These are phyloP conservation scores for Eristalis tenax DNA, from an alignment of 2,888 invertebrate genomes.

Conservation along the genomic window DNA sequence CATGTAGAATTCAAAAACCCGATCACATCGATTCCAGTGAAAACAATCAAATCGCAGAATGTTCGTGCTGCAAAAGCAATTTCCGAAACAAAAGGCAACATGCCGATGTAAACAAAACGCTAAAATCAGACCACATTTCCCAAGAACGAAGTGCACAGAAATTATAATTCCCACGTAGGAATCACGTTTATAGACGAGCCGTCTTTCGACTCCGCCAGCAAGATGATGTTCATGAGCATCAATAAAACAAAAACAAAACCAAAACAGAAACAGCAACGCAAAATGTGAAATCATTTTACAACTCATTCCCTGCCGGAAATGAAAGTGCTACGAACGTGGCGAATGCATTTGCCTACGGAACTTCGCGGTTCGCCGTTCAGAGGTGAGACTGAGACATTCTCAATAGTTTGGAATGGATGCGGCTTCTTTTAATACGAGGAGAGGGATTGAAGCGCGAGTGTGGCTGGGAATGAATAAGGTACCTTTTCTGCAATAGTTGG, in stretches of 20 bases:
- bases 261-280: not conserved
- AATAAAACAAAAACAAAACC: not conserved
- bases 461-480: too few relatives aligned
- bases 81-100: not conserved
- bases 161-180: not conserved
- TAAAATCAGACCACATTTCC: not conserved
- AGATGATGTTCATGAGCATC: not conserved
- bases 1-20: not conserved
- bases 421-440: too few relatives aligned
- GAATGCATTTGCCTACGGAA: not conserved
- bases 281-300: not conserved
- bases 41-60: not conserved
- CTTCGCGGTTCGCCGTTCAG: too few relatives aligned
- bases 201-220: not conserved
- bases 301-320: not conserved
- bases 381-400: too few relatives aligned
- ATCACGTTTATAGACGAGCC: not conserved
- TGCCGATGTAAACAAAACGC: not conserved
- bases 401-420: too few relatives aligned
- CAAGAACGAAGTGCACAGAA: not conserved
- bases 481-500: too few relatives aligned
- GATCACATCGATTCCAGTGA: not conserved
- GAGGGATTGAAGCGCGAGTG: too few relatives aligned
- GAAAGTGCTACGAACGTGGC: not conserved
- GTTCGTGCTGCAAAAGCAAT: not conserved